Percentiles rank a stretch among this genome's conserved stretches.
Conservation (phyloP, 2,113 vertebrate species). For the Megatriorchis doriae region DNA sequence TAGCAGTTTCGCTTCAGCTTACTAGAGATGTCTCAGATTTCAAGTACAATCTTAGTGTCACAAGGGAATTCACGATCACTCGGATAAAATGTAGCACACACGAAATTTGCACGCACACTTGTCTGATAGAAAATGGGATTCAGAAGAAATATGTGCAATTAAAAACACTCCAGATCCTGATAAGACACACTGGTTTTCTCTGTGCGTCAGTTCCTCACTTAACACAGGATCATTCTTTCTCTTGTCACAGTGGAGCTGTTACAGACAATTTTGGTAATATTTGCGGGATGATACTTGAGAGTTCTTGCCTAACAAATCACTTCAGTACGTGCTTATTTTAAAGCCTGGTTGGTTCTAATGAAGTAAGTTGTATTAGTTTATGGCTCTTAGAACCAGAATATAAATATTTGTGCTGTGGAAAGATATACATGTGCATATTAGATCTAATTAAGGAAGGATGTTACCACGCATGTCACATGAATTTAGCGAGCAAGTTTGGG, state of each 20-base stretch:
- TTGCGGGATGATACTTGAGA: neutral
- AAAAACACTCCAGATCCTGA: neutral
- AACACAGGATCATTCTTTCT: neutral
- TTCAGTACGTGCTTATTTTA: neutral
- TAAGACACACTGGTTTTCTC: neutral
- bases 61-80: neutral
- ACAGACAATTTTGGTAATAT: neutral
- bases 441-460: neutral
- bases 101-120: rapidly evolving
- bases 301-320: neutral
- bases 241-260: neutral
- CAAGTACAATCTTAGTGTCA: neutral
- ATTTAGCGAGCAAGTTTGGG: neutral
- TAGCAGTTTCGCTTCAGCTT: neutral
- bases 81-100: neutral
- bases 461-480: neutral
- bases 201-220: neutral
- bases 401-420: neutral
- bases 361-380: neutral
- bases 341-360: neutral
- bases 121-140: neutral
- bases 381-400: neutral
- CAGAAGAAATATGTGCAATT: neutral
- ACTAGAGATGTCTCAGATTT: neutral
- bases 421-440: neutral